A percentile compares a stretch with the other conserved stretches of the same genome.
Evolutionary conservation across 1,140 invertebrate genomes (phyloP).

Genomic region (Macrostomum lignano): DNA sequence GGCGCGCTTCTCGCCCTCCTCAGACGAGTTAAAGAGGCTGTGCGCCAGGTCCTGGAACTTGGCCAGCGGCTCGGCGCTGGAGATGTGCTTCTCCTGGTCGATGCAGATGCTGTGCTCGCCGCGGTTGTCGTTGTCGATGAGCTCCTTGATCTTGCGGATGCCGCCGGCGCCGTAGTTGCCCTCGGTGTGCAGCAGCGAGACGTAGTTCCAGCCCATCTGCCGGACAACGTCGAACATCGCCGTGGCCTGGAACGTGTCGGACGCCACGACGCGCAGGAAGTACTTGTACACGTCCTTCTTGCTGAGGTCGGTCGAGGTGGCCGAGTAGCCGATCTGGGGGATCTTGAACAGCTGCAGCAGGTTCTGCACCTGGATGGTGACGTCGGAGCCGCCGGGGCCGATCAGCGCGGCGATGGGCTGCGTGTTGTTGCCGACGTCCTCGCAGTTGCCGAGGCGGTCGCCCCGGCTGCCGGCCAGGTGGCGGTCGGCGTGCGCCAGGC

Average conservation of each 20-base stretch:
- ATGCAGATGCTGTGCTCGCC: no score
- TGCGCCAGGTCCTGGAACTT: no score
- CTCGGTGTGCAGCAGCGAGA: conserved; percentile 48
- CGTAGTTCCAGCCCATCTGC: conserved; percentile 50
- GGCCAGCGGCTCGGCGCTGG: no score
- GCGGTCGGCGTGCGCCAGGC: conserved; percentile 15
- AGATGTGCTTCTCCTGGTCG: no score
- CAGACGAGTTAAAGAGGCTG: no score
- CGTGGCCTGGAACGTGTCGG: conserved; percentile 48
- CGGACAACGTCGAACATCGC: conserved; percentile 42
- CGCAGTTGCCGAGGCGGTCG: conserved; percentile 6
- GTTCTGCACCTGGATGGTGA: conserved; percentile 47
- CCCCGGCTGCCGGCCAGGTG: conserved; percentile 1
- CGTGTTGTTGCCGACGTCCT: conserved; percentile 8
- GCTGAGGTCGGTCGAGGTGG: conserved; percentile 44
- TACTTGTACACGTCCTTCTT: conserved; percentile 46
- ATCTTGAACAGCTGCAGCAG: conserved; percentile 47
- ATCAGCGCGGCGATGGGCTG: conserved; percentile 38
- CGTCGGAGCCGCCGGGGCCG: conserved; percentile 39
- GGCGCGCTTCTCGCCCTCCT: no score
- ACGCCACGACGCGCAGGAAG: conserved; percentile 49
- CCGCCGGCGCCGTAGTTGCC: no score
- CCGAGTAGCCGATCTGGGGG: conserved; percentile 51
- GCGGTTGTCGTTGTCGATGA: no score
- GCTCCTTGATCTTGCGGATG: no score